Base-by-base conservation (phyloP, 2,888 invertebrate genomes). In the Vanessa cardui region DNA sequence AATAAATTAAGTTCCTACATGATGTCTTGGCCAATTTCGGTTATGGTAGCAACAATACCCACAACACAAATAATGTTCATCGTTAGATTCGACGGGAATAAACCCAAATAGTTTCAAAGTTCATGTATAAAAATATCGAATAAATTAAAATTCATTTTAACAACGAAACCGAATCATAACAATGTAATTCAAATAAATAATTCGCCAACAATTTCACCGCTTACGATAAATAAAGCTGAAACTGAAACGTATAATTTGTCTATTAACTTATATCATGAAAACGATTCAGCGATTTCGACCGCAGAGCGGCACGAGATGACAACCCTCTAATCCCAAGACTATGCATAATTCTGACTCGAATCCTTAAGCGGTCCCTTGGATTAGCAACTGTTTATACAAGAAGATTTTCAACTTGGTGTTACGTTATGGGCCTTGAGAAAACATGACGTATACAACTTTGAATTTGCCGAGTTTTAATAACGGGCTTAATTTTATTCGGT, bases 321-420 rank as follows among this genome's bases (percentile, higher is more conserved):
- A 89, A 85, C 83, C 85, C 82, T 83, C 84, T 88, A 89, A 90
- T 89, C 90, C 87, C 84, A 65, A 80, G 87, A 88, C 86, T 88
- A 84, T 87, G 89, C 87, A 90, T 90, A 90, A 90, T 89, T 86
- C 87, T 86, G 78, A 81, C 85, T 83, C 80, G 81, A 86, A 87
- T 87, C 89, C 88, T 87, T 88, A 86, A 88, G 84, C 86, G 86
- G 83, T 86, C 78, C 79, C 75, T 76, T 72, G 87, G 90, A 87
- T 90, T 91, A 90, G 79, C 82, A 77, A 77, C 83, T 87, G 87
- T 86, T 88, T 87, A 86, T 82, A 85, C 85, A 84, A 80, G 82
- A 79, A 83, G 83, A 83, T 85, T 86, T 82, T 81, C 80, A 80
- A 86, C 83, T 86, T 80, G 69, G 74, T 73, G 79, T 80, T 76